Evolutionary conservation across 2,888 invertebrate genomes (phyloP), one percentile per base, ranked within the genome.

Genomic region (Sceliomorpha sp.): DNA sequence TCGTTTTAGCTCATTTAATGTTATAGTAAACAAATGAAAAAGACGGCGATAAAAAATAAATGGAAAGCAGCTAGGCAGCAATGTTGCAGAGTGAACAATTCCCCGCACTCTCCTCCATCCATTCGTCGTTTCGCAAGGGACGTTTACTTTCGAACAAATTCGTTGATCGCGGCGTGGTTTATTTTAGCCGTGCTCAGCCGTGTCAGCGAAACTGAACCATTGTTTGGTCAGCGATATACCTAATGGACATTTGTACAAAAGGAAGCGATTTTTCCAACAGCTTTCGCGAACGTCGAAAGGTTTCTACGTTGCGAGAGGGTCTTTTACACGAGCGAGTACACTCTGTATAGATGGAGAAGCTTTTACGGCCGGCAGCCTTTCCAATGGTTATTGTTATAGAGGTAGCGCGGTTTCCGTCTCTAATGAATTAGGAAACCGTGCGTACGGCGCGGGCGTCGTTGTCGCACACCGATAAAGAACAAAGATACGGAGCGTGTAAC

Each of bases 191-290:
- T 20, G 20, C 20, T 20, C n/a, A n/a, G n/a, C 12, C 6, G 34
- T 12, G 8, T 34, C 34, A 12, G 34, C 34, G 10, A 34, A 34
- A 20, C 20, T 20, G 20, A 2, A 5, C 20, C 20, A 20, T 20
- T 20, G 20, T 20, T 20, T 9, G 34, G 34, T 34, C 34, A 34
- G 34, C 34, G 34, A 34, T 34, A 34, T 34, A 34, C 34, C 34
- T 34, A 34, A 15, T 15, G 15, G 14, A 15, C 37, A 37, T 37
- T 37, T 37, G 13, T 37, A 37, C 37, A 20, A 15, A 37, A 37
- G 37, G 17, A 37, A 37, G 37, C 37, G 37, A 37, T 37, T 37
- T 37, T 37, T 37, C 13, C 13, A 37, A 37, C 37, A 15, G 37
- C 37, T 37, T 37, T 37, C 37, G 15, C 37, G 14, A 37, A 37